Conservation (phyloP, 2,113 vertebrate species). For the Laticauda colubrina region DNA sequence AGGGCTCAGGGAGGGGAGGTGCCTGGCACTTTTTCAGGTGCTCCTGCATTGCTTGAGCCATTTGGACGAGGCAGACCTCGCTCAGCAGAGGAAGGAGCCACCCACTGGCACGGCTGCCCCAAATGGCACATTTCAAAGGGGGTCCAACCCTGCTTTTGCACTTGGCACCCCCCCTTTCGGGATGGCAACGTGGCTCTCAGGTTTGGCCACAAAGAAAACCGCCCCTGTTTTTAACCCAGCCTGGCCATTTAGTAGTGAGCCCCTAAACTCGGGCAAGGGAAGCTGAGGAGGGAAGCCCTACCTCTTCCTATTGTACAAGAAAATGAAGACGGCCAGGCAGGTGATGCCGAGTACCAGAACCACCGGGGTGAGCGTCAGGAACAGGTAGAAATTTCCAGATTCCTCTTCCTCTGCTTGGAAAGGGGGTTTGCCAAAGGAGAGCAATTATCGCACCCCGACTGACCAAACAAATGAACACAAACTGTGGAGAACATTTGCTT, state of each 20-base stretch:
- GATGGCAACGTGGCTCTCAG: background rate
- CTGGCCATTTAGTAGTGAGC: rapidly evolving
- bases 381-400: slow-evolving; percentile 57
- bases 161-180: background rate
- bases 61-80: too few relatives aligned
- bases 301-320: slow-evolving; percentile 76
- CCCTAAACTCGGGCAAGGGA: background rate
- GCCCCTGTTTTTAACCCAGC: background rate
- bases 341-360: slow-evolving; percentile 68
- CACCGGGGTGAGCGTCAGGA: slow-evolving; percentile 68
- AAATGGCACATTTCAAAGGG: background rate
- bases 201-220: background rate
- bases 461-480: background rate
- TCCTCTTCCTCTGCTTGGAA: slow-evolving; percentile 68
- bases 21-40: background rate
- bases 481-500: rapidly evolving
- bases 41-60: background rate
- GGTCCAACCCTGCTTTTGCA: background rate
- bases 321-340: slow-evolving; percentile 59
- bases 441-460: background rate
- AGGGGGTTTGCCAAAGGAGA: background rate
- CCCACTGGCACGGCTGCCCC: background rate
- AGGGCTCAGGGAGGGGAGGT: background rate
- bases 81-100: background rate
- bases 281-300: background rate